Evolutionary conservation across 2,113 vertebrate genomes (phyloP).

Genomic region (Jacana jacana): DNA sequence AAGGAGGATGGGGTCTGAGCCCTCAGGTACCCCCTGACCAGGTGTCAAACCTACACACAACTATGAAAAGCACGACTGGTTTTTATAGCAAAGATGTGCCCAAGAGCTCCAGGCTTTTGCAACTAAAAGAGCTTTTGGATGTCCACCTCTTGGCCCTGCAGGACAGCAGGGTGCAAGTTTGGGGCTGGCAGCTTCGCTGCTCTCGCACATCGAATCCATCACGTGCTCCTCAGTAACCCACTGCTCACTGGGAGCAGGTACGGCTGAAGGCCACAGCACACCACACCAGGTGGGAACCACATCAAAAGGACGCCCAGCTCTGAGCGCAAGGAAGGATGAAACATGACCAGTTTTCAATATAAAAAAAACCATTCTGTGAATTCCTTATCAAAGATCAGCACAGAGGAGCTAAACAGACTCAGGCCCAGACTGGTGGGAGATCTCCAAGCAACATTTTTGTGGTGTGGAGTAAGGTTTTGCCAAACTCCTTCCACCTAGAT

Average conservation of each 20-base stretch:
- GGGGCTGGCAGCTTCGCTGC: background rate
- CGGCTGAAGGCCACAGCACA: too few relatives aligned
- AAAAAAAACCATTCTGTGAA: background rate
- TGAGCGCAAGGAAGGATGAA: background rate
- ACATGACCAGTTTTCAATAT: background rate
- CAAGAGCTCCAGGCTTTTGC: background rate
- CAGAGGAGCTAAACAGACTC: background rate
- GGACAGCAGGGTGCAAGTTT: background rate
- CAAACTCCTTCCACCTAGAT: constrained; percentile 8
- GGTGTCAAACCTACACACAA: background rate
- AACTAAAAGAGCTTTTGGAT: background rate
- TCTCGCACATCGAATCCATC: background rate
- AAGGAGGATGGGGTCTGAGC: background rate
- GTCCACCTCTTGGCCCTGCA: background rate
- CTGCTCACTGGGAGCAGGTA: background rate
- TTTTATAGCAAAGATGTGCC: background rate
- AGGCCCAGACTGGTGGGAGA: background rate
- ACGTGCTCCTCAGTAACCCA: background rate
- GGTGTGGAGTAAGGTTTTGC: background rate
- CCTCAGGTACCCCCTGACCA: background rate
- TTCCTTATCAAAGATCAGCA: background rate
- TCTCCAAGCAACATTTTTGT: background rate
- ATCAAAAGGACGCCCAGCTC: background rate
- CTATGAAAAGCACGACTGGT: background rate
- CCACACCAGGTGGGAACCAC: too few relatives aligned